Percentiles rank a stretch among this genome's conserved stretches.
Evolutionary conservation across 1,140 invertebrate species (phyloP).

Genomic region (Sinonovacula constricta): DNA sequence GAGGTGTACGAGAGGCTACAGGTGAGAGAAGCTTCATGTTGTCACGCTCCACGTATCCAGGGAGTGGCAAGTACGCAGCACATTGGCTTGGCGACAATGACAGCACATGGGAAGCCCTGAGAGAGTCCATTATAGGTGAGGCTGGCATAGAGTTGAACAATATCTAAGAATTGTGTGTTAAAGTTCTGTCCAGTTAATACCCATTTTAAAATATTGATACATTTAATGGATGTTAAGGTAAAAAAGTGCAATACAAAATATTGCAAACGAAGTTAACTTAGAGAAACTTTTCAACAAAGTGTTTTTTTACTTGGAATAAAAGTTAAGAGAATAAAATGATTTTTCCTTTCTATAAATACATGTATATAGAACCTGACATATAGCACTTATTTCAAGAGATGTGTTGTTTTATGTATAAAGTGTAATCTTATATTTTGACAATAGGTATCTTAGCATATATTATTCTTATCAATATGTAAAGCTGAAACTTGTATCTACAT

Average conservation of each 20-base stretch:
- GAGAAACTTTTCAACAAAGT: no score
- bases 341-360: no score
- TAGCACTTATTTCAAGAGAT: no score
- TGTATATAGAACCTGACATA: no score
- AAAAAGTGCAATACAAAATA: neutral
- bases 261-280: no score
- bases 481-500: no score
- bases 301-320: no score
- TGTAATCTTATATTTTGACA: no score
- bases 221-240: neutral
- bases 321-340: no score
- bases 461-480: no score
- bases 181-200: neutral
- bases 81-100: conserved; percentile 89
- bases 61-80: conserved; percentile 88
- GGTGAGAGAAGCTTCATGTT: conserved; percentile 87
- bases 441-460: no score
- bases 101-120: conserved; percentile 63
- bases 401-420: no score
- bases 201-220: neutral
- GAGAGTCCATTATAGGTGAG: conserved; percentile 66
- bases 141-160: neutral
- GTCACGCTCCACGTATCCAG: conserved; percentile 89
- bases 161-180: neutral
- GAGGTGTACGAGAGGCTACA: conserved; percentile 69